Conservation (phyloP, 2,113 vertebrate genomes). For the Cromileptes altivelis region DNA sequence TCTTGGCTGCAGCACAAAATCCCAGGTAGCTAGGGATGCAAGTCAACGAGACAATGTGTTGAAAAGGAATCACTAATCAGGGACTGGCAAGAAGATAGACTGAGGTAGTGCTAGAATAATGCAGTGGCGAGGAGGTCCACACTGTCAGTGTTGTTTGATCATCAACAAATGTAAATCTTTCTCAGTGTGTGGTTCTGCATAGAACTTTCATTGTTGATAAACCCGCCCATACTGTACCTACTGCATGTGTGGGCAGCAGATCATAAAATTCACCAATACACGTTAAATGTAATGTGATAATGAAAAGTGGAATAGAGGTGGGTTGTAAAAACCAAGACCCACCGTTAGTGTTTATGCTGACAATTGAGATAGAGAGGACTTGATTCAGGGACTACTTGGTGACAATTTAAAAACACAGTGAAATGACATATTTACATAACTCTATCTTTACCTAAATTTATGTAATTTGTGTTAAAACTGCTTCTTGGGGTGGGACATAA, state of each 20-base stretch:
- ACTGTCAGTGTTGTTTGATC: neutral
- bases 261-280: neutral
- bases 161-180: neutral
- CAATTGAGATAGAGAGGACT: too few relatives aligned
- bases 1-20: conserved; percentile 49
- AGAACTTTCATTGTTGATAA: neutral
- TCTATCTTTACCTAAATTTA: neutral
- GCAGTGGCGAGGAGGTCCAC: neutral
- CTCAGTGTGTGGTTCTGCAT: neutral
- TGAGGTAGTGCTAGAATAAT: conserved; percentile 5
- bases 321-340: neutral
- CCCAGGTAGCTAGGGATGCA: conserved; percentile 26
- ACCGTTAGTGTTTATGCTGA: too few relatives aligned
- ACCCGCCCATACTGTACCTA: neutral
- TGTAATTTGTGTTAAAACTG: neutral
- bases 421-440: too few relatives aligned
- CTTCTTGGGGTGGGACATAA: neutral
- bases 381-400: too few relatives aligned
- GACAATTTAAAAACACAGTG: too few relatives aligned
- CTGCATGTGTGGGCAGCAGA: conserved; percentile 2
- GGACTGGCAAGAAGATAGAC: conserved; percentile 13
- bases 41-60: conserved; percentile 35
- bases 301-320: neutral
- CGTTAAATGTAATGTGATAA: neutral
- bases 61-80: conserved; percentile 68